These are phyloP conservation scores for Ypsolopha sequella DNA, from an alignment of 2,888 invertebrate species.

Conservation along the genomic window DNA sequence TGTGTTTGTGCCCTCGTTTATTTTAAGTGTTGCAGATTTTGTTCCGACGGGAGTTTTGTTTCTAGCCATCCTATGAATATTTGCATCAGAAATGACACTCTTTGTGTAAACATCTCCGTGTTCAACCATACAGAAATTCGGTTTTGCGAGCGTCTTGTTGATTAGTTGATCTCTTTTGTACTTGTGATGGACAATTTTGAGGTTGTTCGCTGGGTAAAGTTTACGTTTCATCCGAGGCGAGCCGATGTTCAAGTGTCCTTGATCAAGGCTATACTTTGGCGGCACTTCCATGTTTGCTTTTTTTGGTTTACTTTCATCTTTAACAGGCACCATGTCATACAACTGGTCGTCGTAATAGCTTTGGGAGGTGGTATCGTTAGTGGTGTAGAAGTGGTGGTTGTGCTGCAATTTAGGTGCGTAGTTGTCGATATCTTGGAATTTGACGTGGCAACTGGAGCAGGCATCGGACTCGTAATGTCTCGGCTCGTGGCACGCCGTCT, in stretches of 20 bases:
- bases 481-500: not conserved
- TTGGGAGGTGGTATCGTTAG: conserved; percentile 12
- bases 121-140: conserved; percentile 23
- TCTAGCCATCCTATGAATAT: not conserved
- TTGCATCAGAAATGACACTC: not conserved
- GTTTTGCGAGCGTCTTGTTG: conserved; percentile 17
- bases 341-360: conserved; percentile 41
- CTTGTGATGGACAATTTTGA: not conserved
- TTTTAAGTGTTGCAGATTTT: too few relatives aligned
- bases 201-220: not conserved
- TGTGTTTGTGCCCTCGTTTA: not conserved
- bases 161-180: not conserved
- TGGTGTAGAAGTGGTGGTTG: conserved; percentile 7
- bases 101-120: conserved; percentile 25
- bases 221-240: not conserved
- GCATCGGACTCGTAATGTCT: conserved; percentile 26
- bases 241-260: too few relatives aligned
- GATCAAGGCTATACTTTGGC: not conserved
- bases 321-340: conserved; percentile 51
- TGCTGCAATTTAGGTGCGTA: conserved; percentile 13
- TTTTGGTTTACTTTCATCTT: conserved; percentile 28
- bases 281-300: conserved; percentile 16
- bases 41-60: not conserved
- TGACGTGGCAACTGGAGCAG: conserved; percentile 41
- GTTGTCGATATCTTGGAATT: conserved; percentile 38